Evolutionary conservation across 2,113 vertebrate genomes (phyloP).

Genomic region (Trogon melanurus): DNA sequence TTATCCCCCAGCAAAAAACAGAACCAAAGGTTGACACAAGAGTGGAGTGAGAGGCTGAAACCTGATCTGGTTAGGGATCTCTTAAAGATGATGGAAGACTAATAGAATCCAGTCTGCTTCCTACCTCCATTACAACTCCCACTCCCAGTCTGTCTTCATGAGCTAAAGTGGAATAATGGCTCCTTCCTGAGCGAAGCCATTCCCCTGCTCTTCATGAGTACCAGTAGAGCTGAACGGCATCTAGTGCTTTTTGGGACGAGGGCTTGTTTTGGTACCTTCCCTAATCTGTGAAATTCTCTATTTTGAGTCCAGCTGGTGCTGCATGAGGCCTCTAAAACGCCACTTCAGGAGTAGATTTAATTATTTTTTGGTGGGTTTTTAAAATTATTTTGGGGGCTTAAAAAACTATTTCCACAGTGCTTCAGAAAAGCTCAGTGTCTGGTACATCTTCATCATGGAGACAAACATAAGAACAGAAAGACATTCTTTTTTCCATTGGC

Average conservation of each 20-base stretch:
- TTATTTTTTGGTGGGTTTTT: background rate
- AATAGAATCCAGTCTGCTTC: conserved; percentile 69
- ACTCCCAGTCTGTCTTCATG: conserved; percentile 21
- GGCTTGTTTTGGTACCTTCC: background rate
- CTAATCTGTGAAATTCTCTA: background rate
- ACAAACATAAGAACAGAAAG: background rate
- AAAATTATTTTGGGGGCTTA: background rate
- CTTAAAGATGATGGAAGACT: conserved; percentile 72
- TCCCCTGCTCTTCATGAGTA: background rate
- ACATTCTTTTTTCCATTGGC: background rate
- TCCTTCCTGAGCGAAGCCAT: background rate
- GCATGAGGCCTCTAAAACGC: background rate
- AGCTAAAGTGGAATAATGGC: background rate
- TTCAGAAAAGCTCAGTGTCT: background rate
- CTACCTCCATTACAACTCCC: conserved; percentile 35
- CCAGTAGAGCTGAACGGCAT: background rate
- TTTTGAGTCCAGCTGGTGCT: background rate
- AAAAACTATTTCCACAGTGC: background rate
- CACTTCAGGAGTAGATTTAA: background rate
- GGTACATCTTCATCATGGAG: background rate
- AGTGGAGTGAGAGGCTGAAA: conserved; percentile 68
- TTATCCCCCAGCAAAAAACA: conserved; percentile 71
- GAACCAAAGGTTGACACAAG: conserved; percentile 59
- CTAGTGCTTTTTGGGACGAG: background rate
- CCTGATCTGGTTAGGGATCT: conserved; percentile 60